Evolutionary conservation across 2,797 vertebrate genomes (phyloP).

Genomic region (Cuculus canorus): DNA sequence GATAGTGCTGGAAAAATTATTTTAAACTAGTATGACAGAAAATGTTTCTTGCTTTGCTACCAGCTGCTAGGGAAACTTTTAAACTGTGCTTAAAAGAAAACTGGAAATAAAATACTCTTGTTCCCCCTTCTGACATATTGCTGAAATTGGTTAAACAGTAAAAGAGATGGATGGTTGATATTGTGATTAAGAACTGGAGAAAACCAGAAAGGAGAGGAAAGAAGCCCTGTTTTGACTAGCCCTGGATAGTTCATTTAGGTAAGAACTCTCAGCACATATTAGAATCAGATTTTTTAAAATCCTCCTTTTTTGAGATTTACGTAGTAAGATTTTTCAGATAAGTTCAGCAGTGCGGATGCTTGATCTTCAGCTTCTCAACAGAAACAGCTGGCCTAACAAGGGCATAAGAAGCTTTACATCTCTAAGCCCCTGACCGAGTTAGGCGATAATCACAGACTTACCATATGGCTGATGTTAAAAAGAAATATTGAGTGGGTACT

Average conservation of each 20-base stretch:
- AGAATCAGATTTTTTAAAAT: not conserved
- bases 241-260: not conserved
- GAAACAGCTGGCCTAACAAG: slow-evolving; percentile 50
- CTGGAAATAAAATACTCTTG: not conserved
- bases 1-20: not conserved
- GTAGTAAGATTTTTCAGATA: not conserved
- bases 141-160: not conserved
- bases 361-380: not conserved
- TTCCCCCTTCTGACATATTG: not conserved
- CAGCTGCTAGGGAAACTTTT: not conserved
- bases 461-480: slow-evolving; percentile 59
- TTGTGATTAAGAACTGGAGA: not conserved
- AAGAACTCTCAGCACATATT: not conserved
- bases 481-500: slow-evolving; percentile 36
- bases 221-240: not conserved
- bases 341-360: not conserved
- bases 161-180: not conserved
- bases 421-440: slow-evolving; percentile 44
- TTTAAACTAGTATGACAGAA: not conserved
- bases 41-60: not conserved
- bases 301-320: not conserved
- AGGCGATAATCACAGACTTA: slow-evolving; percentile 49
- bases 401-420: slow-evolving; percentile 55
- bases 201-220: not conserved
- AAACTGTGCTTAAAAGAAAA: slow-evolving; percentile 26